A percentile compares a stretch with the other conserved stretches of the same genome.
Conservation (phyloP, 2,888 invertebrate species). For the Drosophila barbarae region DNA sequence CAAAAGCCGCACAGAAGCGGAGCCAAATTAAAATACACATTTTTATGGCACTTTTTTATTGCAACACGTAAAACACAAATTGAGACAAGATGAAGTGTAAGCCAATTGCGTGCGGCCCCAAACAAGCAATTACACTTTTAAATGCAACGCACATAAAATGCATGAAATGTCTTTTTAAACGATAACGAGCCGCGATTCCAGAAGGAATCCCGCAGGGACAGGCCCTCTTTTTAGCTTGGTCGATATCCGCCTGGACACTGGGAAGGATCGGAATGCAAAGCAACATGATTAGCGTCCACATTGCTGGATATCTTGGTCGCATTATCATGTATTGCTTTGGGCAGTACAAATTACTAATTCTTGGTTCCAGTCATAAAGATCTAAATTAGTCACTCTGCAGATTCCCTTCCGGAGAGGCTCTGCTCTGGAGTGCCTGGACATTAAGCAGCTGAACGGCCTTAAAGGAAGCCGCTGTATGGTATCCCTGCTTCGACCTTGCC, state of each 20-base stretch:
- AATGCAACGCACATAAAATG: slow-evolving; percentile 35
- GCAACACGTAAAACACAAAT: slow-evolving; percentile 68
- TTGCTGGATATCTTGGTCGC: no score
- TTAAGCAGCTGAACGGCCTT: no score
- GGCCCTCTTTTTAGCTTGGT: slow-evolving; percentile 1
- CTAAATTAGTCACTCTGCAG: no score
- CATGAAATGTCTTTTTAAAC: slow-evolving; percentile 36
- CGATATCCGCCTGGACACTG: neutral
- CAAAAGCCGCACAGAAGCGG: slow-evolving; percentile 6
- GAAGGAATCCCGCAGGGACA: neutral
- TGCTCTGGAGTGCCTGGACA: no score
- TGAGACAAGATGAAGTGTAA: slow-evolving; percentile 41
- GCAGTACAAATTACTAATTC: no score
- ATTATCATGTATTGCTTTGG: no score
- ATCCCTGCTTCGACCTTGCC: no score
- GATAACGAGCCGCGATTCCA: slow-evolving; percentile 6
- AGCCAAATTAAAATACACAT: slow-evolving; percentile 36
- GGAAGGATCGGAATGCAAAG: neutral
- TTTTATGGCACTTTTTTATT: slow-evolving; percentile 67
- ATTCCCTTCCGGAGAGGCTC: no score
- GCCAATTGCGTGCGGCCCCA: slow-evolving; percentile 32
- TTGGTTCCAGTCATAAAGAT: no score
- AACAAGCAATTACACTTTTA: slow-evolving; percentile 48
- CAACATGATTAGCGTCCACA: no score
- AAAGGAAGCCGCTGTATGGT: no score